phyloP scores from a whole-genome alignment of 2,113 vertebrate genomes.

The Empidonax alnorum region DNA sequence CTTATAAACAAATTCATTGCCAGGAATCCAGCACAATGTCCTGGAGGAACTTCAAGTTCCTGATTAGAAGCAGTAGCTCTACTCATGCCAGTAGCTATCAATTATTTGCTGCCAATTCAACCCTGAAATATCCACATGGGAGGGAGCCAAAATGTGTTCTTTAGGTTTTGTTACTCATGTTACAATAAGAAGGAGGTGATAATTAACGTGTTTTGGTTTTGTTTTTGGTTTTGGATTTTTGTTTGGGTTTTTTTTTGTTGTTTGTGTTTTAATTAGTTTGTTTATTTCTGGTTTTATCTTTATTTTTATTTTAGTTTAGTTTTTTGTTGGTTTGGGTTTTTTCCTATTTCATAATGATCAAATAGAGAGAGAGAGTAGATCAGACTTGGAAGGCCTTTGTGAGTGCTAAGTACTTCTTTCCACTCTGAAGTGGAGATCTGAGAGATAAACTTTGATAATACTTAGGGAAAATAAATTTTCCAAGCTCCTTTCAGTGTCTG shows the following conservation, averaged over 20 bases:
- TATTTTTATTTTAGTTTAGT: not conserved
- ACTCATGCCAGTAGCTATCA: not conserved
- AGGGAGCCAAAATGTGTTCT: not conserved
- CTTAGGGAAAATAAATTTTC: not conserved
- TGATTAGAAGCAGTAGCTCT: constrained; percentile 6
- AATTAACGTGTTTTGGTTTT: not conserved
- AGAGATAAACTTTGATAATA: not conserved
- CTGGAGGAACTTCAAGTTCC: constrained; percentile 49
- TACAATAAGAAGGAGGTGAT: not conserved
- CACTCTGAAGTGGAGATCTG: not conserved
- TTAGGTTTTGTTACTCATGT: not conserved
- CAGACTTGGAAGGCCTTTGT: not conserved
- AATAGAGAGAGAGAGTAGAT: not conserved
- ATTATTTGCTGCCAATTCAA: not conserved
- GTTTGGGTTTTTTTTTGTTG: not conserved
- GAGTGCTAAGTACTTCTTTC: not conserved
- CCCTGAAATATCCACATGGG: not conserved
- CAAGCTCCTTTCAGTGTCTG: not conserved
- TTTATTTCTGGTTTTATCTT: not conserved
- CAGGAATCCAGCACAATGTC: not conserved
- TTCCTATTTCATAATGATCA: not conserved
- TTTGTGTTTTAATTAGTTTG: not conserved
- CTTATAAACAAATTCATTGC: not conserved
- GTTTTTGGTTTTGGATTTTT: not conserved
- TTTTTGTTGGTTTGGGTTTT: not conserved